Percentiles rank a stretch among this genome's conserved stretches.
Evolutionary conservation across 64 coral and sea anemone species (phyloP).

Genomic region (Montipora sp.): DNA sequence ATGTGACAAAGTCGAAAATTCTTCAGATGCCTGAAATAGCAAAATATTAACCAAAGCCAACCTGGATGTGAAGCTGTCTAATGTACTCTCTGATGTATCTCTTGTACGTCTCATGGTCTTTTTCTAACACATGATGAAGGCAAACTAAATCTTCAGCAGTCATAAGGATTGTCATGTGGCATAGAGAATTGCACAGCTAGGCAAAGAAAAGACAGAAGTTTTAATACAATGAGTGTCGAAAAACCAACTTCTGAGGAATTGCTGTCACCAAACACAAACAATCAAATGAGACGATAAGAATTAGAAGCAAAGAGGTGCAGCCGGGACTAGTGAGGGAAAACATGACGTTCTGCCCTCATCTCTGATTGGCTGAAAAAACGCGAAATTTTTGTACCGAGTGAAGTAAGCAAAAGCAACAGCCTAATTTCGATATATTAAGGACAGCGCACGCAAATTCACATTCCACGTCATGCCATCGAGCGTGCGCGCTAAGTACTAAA

Average conservation of each 20-base stretch:
- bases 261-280: too few relatives aligned
- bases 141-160: constrained; percentile 3
- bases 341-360: too few relatives aligned
- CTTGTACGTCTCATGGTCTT: constrained; percentile 23
- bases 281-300: neutral
- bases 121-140: neutral
- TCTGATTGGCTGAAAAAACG: too few relatives aligned
- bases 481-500: too few relatives aligned
- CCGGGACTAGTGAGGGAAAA: too few relatives aligned
- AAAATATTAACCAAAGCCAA: neutral
- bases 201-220: neutral
- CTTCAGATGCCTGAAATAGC: neutral
- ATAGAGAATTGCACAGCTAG: constrained; percentile 30
- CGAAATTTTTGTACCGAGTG: too few relatives aligned
- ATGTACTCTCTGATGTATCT: neutral
- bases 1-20: neutral
- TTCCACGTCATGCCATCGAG: too few relatives aligned
- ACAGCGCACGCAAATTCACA: too few relatives aligned
- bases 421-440: too few relatives aligned
- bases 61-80: constrained; percentile 5
- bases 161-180: constrained; percentile 31
- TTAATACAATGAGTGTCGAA: neutral
- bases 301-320: neutral
- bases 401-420: too few relatives aligned
- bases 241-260: neutral